Evolutionary conservation across 64 coral and sea anemone species (phyloP), one percentile per base, ranked within the genome.

Genomic region (Montipora cactus): DNA sequence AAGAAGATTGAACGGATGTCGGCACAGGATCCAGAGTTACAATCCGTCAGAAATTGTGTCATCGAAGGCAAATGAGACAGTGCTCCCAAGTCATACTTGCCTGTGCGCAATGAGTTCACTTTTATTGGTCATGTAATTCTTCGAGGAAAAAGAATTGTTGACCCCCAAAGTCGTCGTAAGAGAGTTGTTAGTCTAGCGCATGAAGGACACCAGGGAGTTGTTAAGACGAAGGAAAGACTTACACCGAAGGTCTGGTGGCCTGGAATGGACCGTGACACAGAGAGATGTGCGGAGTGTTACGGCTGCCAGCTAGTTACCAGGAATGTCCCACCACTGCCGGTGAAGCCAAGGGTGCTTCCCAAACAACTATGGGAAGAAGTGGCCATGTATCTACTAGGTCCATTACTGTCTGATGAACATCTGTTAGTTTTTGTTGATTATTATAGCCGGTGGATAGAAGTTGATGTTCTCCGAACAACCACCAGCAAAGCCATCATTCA

Each of bases 171-270:
- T 57, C 45, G 74, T 53, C 59, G 68, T 20, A 88, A 75, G 68
- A 88, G 69, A 88, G 81, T 67, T 85, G 55, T 67, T 11, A 85
- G 25, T 85, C 9, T 71, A 16, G 47, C 81, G 7, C 59, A 67
- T 46, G 59, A 86, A 14, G 16, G 25, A 14, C 82, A 86, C 59
- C 37, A 72, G 16, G 59, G 47, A 51, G 62, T 88, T 18, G 64
- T 88, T 12, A 88, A 88, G 49, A 88, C 86, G 19, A 88, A 88
- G 48, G 47, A 78, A 49, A 66, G 88, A 59, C 88, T 79, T 50
- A 52, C 75, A 79, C 19, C 74, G 15, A 89, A 89, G 62, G 88
- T 79, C 53, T 89, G 88, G 75, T 89, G 75, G 75, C 52, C 74
- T 7, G 75, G 52, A 49, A 89, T 89, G 48, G 74, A 89, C 23